A percentile compares a stretch with the other conserved stretches of the same genome.
These are phyloP conservation scores for Otus sunia DNA, from an alignment of 2,113 vertebrate species.

Conservation along the genomic window DNA sequence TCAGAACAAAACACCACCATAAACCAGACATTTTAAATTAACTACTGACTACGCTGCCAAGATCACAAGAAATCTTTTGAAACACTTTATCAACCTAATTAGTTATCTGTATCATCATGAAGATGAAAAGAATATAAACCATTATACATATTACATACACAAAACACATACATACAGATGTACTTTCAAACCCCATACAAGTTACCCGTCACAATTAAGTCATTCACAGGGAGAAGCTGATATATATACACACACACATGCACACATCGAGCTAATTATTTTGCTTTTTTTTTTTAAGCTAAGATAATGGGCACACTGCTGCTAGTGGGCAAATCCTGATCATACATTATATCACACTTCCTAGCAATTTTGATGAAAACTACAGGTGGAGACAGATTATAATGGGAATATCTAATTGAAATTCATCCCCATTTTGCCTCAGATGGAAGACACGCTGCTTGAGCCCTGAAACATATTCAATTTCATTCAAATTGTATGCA, in stretches of 20 bases:
- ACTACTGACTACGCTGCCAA: conserved; percentile 32
- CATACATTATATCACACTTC: conserved; percentile 60
- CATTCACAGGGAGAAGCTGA: conserved; percentile 25
- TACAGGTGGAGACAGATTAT: conserved; percentile 76
- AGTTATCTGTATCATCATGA: conserved; percentile 38
- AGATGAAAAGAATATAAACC: conserved; percentile 16
- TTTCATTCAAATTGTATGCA: conserved; percentile 76
- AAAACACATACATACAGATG: neutral
- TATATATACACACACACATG: neutral
- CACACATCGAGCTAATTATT: conserved; percentile 63
- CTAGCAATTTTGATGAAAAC: conserved; percentile 75
- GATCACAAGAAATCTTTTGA: conserved; percentile 31
- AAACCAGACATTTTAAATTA: conserved; percentile 52
- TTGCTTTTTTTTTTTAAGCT: conserved; percentile 40
- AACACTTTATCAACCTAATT: conserved; percentile 63
- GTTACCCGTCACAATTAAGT: conserved; percentile 69
- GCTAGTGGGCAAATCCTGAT: conserved; percentile 68
- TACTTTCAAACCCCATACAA: conserved; percentile 43
- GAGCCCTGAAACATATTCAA: conserved; percentile 71
- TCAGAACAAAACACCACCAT: conserved; percentile 28
- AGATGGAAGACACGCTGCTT: conserved; percentile 74
- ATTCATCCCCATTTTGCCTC: conserved; percentile 77
- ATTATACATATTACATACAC: neutral
- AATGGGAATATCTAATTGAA: conserved; percentile 75
- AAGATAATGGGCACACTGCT: conserved; percentile 67